phyloP scores from a whole-genome alignment of 2,888 invertebrate species.

The Hoplodrina ambigua region DNA sequence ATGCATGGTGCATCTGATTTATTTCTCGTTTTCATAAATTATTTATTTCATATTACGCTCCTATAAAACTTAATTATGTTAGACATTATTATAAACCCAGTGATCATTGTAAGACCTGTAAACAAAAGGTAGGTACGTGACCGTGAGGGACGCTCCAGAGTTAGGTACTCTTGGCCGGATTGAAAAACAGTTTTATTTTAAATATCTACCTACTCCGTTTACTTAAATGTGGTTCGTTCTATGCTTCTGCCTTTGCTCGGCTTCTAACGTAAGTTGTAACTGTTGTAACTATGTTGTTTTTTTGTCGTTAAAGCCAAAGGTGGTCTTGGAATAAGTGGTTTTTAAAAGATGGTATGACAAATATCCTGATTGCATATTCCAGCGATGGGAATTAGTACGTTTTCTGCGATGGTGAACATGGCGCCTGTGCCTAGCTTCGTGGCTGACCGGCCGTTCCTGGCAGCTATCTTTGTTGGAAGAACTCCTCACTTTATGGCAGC shows the following conservation, averaged over 20 bases:
- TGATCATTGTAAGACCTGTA: not conserved
- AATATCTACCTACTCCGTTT: not conserved
- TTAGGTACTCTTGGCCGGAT: not conserved
- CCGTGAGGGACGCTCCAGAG: not conserved
- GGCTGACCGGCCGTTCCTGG: constrained; percentile 80
- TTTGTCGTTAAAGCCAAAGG: constrained; percentile 1
- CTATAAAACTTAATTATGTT: too few relatives aligned
- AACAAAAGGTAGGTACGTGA: not conserved
- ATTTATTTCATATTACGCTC: too few relatives aligned
- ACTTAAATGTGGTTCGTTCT: constrained; percentile 5
- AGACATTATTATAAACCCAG: too few relatives aligned
- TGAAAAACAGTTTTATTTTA: not conserved
- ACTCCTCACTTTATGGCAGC: constrained; percentile 74
- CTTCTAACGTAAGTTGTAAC: constrained; percentile 7
- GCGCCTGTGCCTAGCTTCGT: constrained; percentile 72
- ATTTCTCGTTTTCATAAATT: too few relatives aligned
- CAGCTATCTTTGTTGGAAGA: constrained; percentile 69
- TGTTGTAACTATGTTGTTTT: not conserved
- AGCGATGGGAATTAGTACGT: constrained; percentile 74
- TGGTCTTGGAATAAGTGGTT: not conserved
- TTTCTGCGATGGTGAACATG: constrained; percentile 70
- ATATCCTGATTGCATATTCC: constrained; percentile 65
- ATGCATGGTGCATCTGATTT: too few relatives aligned
- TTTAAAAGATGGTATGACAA: not conserved
- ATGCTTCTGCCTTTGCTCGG: constrained; percentile 6